A percentile compares a stretch with the other conserved stretches of the same genome.
These are phyloP conservation scores for Pycnonotus jocosus DNA, from an alignment of 2,113 vertebrate species.

Conservation along the genomic window DNA sequence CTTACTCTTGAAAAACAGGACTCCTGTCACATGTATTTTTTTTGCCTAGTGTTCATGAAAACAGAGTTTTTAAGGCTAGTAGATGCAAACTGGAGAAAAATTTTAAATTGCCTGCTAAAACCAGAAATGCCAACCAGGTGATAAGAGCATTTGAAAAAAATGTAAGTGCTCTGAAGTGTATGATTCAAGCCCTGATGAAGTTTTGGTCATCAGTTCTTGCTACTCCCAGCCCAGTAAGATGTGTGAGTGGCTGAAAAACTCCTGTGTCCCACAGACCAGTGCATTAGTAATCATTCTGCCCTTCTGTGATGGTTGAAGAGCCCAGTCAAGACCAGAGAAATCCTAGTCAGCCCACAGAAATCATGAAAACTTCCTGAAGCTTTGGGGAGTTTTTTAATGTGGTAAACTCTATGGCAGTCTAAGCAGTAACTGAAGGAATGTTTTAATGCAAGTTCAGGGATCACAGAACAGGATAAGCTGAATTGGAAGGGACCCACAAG, in stretches of 20 bases:
- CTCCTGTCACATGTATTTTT: background rate
- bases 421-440: background rate
- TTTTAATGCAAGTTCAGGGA: background rate
- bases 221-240: background rate
- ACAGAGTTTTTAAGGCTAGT: background rate
- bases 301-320: background rate
- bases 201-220: background rate
- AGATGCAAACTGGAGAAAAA: background rate
- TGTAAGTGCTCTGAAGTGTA: background rate
- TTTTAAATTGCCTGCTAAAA: background rate
- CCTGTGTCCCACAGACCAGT: rapidly evolving
- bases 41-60: background rate
- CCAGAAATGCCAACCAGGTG: background rate
- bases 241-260: background rate
- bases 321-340: background rate
- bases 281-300: background rate
- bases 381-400: background rate
- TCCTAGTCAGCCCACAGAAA: background rate
- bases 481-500: background rate
- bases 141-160: background rate
- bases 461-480: background rate
- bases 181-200: background rate
- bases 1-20: background rate
- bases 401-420: background rate
- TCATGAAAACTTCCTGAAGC: background rate